Evolutionary conservation across 2,113 vertebrate species (phyloP).

Genomic region (Alectura lathami): DNA sequence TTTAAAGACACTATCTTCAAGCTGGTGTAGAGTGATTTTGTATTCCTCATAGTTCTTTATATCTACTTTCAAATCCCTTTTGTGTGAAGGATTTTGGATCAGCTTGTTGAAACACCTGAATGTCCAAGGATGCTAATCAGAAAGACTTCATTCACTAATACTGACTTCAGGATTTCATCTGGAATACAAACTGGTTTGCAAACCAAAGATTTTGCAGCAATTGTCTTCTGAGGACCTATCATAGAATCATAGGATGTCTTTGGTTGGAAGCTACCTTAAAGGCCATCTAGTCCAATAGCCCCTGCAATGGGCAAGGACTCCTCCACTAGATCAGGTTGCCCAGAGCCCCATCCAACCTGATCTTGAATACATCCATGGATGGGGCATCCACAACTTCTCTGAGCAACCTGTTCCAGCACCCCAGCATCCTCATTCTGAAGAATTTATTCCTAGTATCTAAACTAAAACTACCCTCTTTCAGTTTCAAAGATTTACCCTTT

Average conservation of each 20-base stretch:
- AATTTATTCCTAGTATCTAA: not conserved
- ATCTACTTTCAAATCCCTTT: not conserved
- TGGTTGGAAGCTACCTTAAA: no score
- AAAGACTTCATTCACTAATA: not conserved
- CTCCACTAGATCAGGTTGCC: no score
- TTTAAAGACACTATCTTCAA: not conserved
- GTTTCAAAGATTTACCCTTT: not conserved
- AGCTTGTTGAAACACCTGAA: not conserved
- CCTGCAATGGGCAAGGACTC: no score
- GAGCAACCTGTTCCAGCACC: no score
- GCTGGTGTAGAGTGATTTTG: rapidly evolving
- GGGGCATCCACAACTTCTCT: no score
- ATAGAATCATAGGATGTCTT: no score
- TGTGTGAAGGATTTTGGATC: not conserved
- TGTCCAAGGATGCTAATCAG: not conserved
- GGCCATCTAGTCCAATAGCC: no score
- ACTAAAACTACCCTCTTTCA: not conserved
- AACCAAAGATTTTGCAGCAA: not conserved
- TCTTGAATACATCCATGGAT: no score
- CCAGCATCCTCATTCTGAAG: not conserved
- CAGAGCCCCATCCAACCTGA: no score
- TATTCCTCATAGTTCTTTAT: not conserved
- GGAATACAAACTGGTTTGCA: rapidly evolving
- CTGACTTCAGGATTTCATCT: not conserved
- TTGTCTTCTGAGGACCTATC: not conserved